A percentile compares a stretch with the other conserved stretches of the same genome.
These are phyloP conservation scores for Mechanitis messenoides DNA, from an alignment of 2,888 invertebrate species.

Conservation along the genomic window DNA sequence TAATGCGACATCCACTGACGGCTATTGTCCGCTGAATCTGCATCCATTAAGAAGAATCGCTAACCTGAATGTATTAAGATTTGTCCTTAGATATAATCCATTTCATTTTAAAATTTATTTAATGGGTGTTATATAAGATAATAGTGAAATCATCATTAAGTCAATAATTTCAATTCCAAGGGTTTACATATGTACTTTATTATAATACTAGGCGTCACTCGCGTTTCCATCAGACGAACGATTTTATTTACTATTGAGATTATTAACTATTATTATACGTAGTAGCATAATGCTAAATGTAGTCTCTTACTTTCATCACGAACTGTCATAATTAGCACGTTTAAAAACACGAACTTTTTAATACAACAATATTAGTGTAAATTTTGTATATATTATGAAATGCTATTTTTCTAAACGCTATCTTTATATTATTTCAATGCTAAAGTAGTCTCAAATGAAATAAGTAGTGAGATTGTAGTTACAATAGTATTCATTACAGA, in stretches of 20 bases:
- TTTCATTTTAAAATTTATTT: conserved; percentile 13
- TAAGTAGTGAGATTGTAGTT: neutral
- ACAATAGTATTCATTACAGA: conserved; percentile 5
- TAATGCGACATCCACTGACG: conserved; percentile 74
- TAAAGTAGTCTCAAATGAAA: neutral
- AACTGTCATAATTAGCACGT: neutral
- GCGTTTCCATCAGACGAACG: too few relatives aligned
- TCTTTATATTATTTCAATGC: neutral
- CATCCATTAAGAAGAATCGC: conserved; percentile 56
- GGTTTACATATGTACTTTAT: too few relatives aligned
- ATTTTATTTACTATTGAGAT: too few relatives aligned
- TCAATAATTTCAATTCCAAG: too few relatives aligned
- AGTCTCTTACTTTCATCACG: neutral
- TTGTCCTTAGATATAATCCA: conserved; percentile 26
- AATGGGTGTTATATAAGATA: conserved; percentile 2
- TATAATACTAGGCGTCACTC: too few relatives aligned
- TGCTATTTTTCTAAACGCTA: too few relatives aligned
- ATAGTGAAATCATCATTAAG: too few relatives aligned
- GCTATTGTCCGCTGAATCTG: conserved; percentile 72
- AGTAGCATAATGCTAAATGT: too few relatives aligned
- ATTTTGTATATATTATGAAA: too few relatives aligned
- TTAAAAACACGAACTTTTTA: too few relatives aligned
- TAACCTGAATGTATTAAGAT: conserved; percentile 36
- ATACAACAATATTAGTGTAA: too few relatives aligned
- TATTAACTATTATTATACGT: too few relatives aligned